phyloP scores from a whole-genome alignment of 2,888 invertebrate genomes.

The Nemoura dubitans region DNA sequence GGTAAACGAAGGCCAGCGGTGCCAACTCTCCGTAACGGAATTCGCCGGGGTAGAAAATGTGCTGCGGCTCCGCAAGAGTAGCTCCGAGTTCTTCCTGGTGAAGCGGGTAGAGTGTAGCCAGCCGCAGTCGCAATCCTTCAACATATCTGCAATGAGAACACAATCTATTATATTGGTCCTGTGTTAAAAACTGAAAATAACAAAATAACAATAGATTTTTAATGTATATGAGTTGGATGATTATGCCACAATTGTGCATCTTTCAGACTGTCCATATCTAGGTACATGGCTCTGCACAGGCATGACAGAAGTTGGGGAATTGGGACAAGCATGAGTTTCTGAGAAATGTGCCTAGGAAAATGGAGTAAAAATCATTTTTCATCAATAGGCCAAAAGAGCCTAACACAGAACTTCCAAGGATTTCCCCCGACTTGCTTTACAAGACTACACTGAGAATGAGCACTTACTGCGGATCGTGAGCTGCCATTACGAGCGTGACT shows the following conservation, averaged over 20 bases:
- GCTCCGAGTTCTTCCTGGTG: conserved; percentile 63
- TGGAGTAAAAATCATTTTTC: too few species aligned
- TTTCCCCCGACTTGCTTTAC: too few species aligned
- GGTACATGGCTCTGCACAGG: too few species aligned
- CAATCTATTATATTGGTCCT: conserved; percentile 24
- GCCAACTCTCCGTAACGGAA: conserved; percentile 85
- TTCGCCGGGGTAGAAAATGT: conserved; percentile 90
- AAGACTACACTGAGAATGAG: neutral
- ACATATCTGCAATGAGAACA: conserved; percentile 72
- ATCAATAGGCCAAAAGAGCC: too few species aligned
- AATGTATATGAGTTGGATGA: neutral
- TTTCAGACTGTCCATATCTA: too few species aligned
- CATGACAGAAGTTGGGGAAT: too few species aligned
- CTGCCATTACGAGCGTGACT: conserved; percentile 84
- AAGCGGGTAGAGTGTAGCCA: conserved; percentile 76
- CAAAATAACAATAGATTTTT: conserved; percentile 30
- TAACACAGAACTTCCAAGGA: too few species aligned
- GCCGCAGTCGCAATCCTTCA: conserved; percentile 74
- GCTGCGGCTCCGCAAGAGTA: conserved; percentile 54
- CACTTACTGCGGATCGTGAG: conserved; percentile 78
- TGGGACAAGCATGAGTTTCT: too few species aligned
- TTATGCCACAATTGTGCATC: too few species aligned
- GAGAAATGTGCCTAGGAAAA: too few species aligned
- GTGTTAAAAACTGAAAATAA: too few species aligned
- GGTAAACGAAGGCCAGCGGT: conserved; percentile 84